Conservation (phyloP, 2,797 vertebrate genomes). For the Coracias cyanogaster region DNA sequence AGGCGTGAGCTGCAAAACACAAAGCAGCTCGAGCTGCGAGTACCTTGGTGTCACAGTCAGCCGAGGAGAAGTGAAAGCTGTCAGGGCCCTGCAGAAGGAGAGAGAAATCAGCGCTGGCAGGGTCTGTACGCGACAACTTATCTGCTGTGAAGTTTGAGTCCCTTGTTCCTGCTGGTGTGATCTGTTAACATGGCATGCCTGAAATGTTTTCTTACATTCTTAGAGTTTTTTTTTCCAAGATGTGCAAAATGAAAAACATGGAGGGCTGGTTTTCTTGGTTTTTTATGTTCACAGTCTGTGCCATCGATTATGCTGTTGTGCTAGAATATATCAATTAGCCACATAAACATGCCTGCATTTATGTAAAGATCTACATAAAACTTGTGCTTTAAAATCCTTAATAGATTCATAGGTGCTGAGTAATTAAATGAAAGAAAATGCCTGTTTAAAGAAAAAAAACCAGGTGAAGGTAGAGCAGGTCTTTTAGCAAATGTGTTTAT, state of each 20-base stretch:
- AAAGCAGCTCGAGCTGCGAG: neutral
- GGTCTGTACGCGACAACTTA: neutral
- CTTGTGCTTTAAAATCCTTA: neutral
- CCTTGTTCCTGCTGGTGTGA: slow-evolving; percentile 44
- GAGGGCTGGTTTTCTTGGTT: neutral
- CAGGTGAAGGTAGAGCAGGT: neutral
- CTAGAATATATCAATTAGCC: neutral
- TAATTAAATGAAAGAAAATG: neutral
- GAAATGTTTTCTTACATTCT: slow-evolving; percentile 59
- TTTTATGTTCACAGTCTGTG: neutral
- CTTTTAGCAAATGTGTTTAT: neutral
- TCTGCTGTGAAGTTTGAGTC: slow-evolving; percentile 39
- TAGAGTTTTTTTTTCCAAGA: slow-evolving; percentile 13
- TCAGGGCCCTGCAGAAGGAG: slow-evolving; percentile 28
- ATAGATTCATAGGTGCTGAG: neutral
- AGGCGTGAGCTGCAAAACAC: slow-evolving; percentile 8
- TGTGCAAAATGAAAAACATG: neutral
- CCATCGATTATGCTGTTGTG: neutral
- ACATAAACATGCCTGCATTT: neutral
- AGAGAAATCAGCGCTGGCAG: slow-evolving; percentile 50
- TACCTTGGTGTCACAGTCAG: neutral
- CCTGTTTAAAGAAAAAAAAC: neutral
- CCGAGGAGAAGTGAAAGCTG: neutral
- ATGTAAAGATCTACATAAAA: neutral
- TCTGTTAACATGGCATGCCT: slow-evolving; percentile 50